These are phyloP conservation scores for Jaculus jaculus DNA, from an alignment of 2,113 vertebrate genomes.

Conservation along the genomic window DNA sequence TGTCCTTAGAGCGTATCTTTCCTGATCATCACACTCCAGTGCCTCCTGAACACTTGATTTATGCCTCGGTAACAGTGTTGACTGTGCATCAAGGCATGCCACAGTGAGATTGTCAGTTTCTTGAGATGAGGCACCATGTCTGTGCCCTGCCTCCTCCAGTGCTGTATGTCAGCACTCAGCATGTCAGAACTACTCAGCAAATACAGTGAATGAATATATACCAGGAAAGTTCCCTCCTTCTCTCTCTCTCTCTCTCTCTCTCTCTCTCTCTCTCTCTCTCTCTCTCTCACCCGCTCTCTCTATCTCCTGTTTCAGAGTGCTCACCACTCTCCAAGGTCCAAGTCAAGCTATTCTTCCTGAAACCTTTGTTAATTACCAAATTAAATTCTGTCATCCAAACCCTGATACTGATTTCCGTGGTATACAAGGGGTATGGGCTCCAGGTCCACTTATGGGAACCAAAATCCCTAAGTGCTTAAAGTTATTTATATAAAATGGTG, in stretches of 20 bases:
- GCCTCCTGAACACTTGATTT: not conserved
- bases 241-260: not conserved
- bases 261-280: not conserved
- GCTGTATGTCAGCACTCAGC: not conserved
- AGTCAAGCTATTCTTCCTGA: not conserved
- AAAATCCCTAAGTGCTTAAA: not conserved
- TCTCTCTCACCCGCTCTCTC: too few species aligned
- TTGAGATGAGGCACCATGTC: not conserved
- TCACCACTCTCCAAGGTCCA: not conserved
- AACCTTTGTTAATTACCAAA: not conserved
- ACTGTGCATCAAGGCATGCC: not conserved
- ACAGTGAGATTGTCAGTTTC: not conserved
- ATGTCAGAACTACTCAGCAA: not conserved
- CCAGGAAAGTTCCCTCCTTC: not conserved
- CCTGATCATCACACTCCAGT: not conserved
- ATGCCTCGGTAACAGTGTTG: fast-evolving
- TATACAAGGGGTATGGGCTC: not conserved
- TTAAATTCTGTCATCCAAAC: not conserved
- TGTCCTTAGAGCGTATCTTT: not conserved
- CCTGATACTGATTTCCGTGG: too few species aligned
- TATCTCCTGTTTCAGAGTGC: slow-evolving; percentile 9
- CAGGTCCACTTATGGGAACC: not conserved
- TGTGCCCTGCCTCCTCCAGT: not conserved
- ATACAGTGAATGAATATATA: not conserved
- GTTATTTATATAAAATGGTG: not conserved